Evolutionary conservation across 2,888 invertebrate genomes (phyloP).

Genomic region (Troides aeacus): DNA sequence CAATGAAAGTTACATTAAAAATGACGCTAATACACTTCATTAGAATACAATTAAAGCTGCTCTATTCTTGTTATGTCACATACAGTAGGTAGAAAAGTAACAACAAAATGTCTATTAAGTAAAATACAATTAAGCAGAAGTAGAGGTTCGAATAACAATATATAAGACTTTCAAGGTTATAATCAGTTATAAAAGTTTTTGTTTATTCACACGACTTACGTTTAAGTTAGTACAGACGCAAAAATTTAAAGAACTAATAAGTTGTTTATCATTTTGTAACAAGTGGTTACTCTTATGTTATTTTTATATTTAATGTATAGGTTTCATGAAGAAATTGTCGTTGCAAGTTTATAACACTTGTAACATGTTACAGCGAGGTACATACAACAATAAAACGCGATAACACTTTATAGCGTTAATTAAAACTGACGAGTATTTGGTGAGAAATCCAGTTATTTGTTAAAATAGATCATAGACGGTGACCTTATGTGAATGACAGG

Average conservation of each 20-base stretch:
- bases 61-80: not conserved
- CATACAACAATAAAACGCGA: not conserved
- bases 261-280: not conserved
- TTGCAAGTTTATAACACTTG: not conserved
- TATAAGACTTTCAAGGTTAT: not conserved
- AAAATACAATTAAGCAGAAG: not conserved
- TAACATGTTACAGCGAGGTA: not conserved
- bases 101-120: not conserved
- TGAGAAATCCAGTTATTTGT: slow-evolving; percentile 7
- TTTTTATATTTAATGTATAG: not conserved
- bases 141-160: not conserved
- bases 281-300: not conserved
- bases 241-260: not conserved
- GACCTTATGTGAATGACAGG: slow-evolving; percentile 17
- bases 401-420: not conserved
- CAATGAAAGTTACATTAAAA: not conserved
- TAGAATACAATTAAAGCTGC: slow-evolving; percentile 17
- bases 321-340: not conserved
- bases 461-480: slow-evolving; percentile 4
- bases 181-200: not conserved
- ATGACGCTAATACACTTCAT: slow-evolving; percentile 21
- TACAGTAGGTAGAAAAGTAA: not conserved
- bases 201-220: not conserved
- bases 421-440: not conserved
- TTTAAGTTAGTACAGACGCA: not conserved